Evolutionary conservation across 2,797 vertebrate species (phyloP), one percentile per base, ranked within the genome.

Genomic region (Pseudotriccus pelzelni): DNA sequence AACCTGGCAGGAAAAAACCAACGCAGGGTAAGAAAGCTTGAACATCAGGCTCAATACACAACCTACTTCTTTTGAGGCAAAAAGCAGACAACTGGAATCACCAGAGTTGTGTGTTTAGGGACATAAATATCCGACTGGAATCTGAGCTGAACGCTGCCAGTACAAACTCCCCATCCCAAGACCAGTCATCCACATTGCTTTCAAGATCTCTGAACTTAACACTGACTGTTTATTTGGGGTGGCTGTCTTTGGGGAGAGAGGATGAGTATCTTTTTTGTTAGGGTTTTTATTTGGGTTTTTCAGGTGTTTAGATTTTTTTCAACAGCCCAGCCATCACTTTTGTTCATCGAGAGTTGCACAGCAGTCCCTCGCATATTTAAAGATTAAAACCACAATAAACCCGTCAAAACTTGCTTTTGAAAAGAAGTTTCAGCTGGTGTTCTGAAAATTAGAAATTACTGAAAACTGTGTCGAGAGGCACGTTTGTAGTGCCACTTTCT

Each of bases 1-100:
- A 11, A 99, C 97, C 99, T 99, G 36, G 7, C 8, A 34, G 55
- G 53, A 21, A 55, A 80, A 69, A 50, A 28, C 2, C 34, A 56
- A 10, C 1, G 13, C 1, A 37, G 9, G 5, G 37, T 20, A 10
- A 80, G 24, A 21, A 64, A 55, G 19, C 16, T 18, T 41, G 2
- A 69, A 36, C 4, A 19, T 5, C 9, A 43, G 47, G 36, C n/a
- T 87, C 53, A 83, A 7, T 1, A 62, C 49, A 15, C 43, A 78
- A 36, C 46, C 41, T 7, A 1, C 32, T 25, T 39, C 53, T 74
- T n/a, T 23, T 19, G 4, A 73, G 69, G 69, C 25, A 63, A 59
- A 52, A 60, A 80, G 34, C 0, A 47, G 47, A 32, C 23, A 62
- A 24, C 14, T 30, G 30, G 23, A 21, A 75, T 34, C 50, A 46